Evolutionary conservation across 2,113 vertebrate genomes (phyloP).

Genomic region (Suricata suricatta): DNA sequence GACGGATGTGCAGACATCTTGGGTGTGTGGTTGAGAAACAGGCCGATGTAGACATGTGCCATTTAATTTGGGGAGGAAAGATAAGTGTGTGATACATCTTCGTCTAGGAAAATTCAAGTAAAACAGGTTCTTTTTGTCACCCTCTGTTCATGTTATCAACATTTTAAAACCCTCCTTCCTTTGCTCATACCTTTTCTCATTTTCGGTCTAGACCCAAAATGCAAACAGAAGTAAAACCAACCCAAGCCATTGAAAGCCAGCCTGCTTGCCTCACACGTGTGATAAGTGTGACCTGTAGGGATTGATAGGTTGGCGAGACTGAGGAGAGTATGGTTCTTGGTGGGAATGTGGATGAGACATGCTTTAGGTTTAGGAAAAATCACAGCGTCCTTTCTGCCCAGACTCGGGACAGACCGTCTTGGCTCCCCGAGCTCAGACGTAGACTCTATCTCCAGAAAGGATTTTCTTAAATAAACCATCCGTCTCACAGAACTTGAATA

Average conservation of each 20-base stretch:
- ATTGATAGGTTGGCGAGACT: background rate
- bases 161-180: constrained; percentile 81
- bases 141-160: constrained; percentile 85
- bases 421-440: background rate
- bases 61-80: constrained; percentile 57
- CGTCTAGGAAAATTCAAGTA: constrained; percentile 76
- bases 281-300: background rate
- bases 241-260: constrained; percentile 76
- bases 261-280: constrained; percentile 76
- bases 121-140: constrained; percentile 78
- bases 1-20: accelerated
- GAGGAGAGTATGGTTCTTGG: background rate
- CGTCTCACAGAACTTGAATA: constrained; percentile 40
- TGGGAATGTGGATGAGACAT: background rate
- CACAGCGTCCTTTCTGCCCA: background rate
- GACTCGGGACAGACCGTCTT: background rate
- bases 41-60: constrained; percentile 38
- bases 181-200: constrained; percentile 85
- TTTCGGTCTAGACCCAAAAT: constrained; percentile 91
- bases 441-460: background rate
- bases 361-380: constrained; percentile 26
- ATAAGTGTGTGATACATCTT: constrained; percentile 62
- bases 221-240: constrained; percentile 81
- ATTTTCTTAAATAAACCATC: constrained; percentile 51
- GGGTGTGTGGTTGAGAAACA: background rate